Conservation (phyloP, 2,797 vertebrate species). For the Dendrocincla fuliginosa region DNA sequence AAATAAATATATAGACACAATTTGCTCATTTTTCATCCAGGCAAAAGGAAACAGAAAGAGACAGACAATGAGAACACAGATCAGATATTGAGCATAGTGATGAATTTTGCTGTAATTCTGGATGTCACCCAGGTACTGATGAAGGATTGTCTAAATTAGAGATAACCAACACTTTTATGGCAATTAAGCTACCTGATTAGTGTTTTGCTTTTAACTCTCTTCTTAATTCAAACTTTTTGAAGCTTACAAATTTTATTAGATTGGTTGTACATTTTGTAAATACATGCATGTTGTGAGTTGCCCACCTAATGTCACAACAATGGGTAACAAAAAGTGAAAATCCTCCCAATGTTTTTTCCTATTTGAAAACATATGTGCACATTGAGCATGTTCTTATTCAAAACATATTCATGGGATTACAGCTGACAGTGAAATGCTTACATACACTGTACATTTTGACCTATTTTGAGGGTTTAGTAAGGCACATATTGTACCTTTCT, state of each 20-base stretch:
- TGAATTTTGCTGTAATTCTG: neutral
- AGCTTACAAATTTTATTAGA: neutral
- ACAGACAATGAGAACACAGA: neutral
- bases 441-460: neutral
- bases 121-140: neutral
- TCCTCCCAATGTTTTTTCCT: neutral
- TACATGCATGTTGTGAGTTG: neutral
- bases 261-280: neutral
- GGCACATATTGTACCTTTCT: neutral
- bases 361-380: neutral
- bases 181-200: neutral
- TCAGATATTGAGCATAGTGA: neutral
- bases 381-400: neutral
- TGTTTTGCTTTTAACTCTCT: neutral
- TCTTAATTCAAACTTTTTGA: neutral
- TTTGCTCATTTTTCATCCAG: neutral
- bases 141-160: neutral
- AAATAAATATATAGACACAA: neutral
- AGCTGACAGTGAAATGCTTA: neutral
- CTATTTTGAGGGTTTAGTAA: neutral
- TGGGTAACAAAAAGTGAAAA: neutral
- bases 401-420: neutral
- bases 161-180: neutral
- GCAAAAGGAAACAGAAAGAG: neutral
- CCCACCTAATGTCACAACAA: neutral